Conservation (phyloP, 2,888 invertebrate species). For the Drosophila pseudotalamancana region DNA sequence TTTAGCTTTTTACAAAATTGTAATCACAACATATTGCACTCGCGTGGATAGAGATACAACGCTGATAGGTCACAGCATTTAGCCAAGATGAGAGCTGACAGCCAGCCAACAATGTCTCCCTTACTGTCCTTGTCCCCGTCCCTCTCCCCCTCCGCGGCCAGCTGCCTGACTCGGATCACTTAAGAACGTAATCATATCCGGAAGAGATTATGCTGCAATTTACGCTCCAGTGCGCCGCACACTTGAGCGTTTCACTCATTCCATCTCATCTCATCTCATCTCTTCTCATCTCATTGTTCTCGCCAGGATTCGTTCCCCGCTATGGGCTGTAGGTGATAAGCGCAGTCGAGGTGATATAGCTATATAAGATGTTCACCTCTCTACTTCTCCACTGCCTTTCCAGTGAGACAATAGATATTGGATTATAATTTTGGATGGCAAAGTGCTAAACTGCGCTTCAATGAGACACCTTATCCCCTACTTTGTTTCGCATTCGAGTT, state of each 20-base stretch:
- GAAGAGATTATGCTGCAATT: slow-evolving; percentile 80
- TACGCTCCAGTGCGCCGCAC: slow-evolving; percentile 60
- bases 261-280: slow-evolving; percentile 22
- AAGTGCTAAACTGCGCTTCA: slow-evolving; percentile 56
- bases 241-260: slow-evolving; percentile 41
- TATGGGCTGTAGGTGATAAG: slow-evolving; percentile 71
- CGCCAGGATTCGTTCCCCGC: slow-evolving; percentile 1
- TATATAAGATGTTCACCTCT: slow-evolving; percentile 14
- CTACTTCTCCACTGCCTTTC: slow-evolving; percentile 16
- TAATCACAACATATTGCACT: slow-evolving; percentile 75
- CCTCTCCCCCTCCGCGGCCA: slow-evolving; percentile 5
- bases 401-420: slow-evolving; percentile 76
- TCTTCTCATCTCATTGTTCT: slow-evolving; percentile 35
- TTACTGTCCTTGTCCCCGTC: neutral
- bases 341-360: slow-evolving; percentile 65
- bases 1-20: slow-evolving; percentile 81
- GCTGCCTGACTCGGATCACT: slow-evolving; percentile 62
- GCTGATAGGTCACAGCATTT: slow-evolving; percentile 82
- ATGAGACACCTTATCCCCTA: slow-evolving; percentile 33
- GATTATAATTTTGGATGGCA: slow-evolving; percentile 67
- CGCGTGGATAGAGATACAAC: slow-evolving; percentile 68
- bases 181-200: slow-evolving; percentile 80
- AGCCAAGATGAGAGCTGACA: slow-evolving; percentile 35
- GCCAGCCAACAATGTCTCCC: slow-evolving; percentile 50
- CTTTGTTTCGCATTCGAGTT: slow-evolving; percentile 68